These are phyloP conservation scores for Papilio demoleus DNA, from an alignment of 2,888 invertebrate genomes.

Conservation along the genomic window DNA sequence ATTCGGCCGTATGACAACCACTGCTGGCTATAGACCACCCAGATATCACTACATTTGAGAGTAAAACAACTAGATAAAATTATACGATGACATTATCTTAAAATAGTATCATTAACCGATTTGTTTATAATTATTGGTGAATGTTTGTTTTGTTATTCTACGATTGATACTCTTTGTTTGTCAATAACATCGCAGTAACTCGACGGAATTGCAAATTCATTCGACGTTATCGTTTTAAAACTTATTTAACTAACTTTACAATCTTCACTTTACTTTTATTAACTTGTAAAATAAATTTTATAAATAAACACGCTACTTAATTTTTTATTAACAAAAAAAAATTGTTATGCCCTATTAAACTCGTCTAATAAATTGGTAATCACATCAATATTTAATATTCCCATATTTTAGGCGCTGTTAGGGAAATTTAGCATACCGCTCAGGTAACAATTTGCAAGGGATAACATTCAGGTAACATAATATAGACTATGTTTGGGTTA, in stretches of 20 bases:
- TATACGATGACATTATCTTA: slow-evolving; percentile 5
- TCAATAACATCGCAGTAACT: slow-evolving; percentile 33
- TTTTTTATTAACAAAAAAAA: no score
- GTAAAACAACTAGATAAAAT: slow-evolving; percentile 5
- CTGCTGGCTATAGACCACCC: no score
- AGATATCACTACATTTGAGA: no score
- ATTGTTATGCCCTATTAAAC: no score
- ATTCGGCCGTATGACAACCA: no score
- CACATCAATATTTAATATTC: neutral
- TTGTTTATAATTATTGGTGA: slow-evolving; percentile 25
- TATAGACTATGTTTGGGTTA: neutral
- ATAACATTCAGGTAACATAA: neutral
- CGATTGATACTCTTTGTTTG: slow-evolving; percentile 34
- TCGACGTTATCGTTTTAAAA: slow-evolving; percentile 12
- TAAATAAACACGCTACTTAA: neutral
- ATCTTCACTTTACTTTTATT: neutral
- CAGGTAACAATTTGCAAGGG: slow-evolving; percentile 33
- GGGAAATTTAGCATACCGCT: slow-evolving; percentile 19
- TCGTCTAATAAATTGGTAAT: neutral
- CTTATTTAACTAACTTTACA: neutral
- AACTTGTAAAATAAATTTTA: neutral
- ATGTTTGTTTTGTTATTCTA: slow-evolving; percentile 34
- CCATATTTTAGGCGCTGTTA: slow-evolving; percentile 10
- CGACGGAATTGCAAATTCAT: slow-evolving; percentile 20
- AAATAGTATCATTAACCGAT: slow-evolving; percentile 19